These are phyloP conservation scores for Thaleichthys pacificus DNA, from an alignment of 2,797 vertebrate species.

Conservation along the genomic window DNA sequence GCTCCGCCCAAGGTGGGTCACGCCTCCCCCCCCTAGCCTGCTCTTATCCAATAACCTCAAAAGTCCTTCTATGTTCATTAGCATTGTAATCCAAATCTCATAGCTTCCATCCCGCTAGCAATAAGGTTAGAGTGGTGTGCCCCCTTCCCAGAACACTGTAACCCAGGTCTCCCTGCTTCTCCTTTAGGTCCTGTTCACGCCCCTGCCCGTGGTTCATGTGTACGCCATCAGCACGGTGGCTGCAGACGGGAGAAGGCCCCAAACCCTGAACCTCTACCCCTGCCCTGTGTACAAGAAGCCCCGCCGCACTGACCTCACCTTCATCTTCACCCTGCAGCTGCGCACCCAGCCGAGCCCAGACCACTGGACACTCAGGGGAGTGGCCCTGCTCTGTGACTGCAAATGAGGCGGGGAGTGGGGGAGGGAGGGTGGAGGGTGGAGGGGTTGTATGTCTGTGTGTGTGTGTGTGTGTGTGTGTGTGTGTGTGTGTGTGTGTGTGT, in stretches of 20 bases:
- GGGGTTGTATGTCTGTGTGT: constrained; percentile 10
- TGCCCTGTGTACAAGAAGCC: constrained; percentile 87
- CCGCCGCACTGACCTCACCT: constrained; percentile 79
- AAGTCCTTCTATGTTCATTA: background rate
- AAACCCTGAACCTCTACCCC: constrained; percentile 61
- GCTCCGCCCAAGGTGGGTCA: constrained; percentile 73
- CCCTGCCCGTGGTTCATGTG: constrained; percentile 83
- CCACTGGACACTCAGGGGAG: constrained; percentile 81
- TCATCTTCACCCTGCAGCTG: constrained; percentile 78
- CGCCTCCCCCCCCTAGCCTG: background rate
- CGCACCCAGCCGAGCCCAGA: constrained; percentile 72
- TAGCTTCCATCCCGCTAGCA: too few species aligned
- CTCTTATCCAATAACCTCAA: background rate
- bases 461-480: constrained; percentile 12
- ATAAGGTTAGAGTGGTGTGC: too few species aligned
- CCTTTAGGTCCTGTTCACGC: constrained; percentile 80
- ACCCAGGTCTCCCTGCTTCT: background rate
- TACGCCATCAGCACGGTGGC: constrained; percentile 71
- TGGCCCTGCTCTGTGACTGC: constrained; percentile 80
- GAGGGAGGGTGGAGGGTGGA: background rate
- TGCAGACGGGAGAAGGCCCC: constrained; percentile 49
- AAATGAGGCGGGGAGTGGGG: constrained; percentile 60
- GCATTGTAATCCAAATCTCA: background rate
- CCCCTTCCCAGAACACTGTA: background rate
- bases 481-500: constrained; percentile 8